Base-by-base conservation (phyloP, 2,888 invertebrate genomes). In the Kryphioiulus occultus region DNA sequence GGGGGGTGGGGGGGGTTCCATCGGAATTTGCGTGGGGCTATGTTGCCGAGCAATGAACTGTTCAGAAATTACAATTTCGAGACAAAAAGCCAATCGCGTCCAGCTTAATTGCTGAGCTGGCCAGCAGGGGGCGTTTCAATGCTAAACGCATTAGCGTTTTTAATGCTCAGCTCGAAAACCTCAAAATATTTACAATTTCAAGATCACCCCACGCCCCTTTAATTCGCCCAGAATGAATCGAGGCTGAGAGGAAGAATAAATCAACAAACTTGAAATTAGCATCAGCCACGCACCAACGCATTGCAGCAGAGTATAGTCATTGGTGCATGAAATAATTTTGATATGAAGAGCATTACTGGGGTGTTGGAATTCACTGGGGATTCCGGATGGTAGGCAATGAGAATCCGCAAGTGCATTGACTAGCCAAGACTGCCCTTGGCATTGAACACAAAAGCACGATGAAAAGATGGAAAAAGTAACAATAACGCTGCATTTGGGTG, bases 121-220 rank as follows among this genome's bases (percentile, higher is more conserved):
- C 17, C 78, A 30, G 30, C 78, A 78, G 78, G 78, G 78, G 78
- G 78, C 30, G 78, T 17, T 12, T 15, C 15, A 78, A 78, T 15
- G 30, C 30, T 15, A 15, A 32, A 12, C 12, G 68, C 5, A 26
- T 68, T 68, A 68, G 68, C 26, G 68, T 22, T 68, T 68, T 68
- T 59, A 26, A 26, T 68, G 78, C 17, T 26, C 30, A 17, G 30
- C 12, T 30, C 15, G 5, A 78, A 32, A 78, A 78, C 78, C 78
- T 78, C 78, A 78, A 78, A 78, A 78, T 78, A 78, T 78, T 78
- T 78, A 78, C 78, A 78, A 78, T 78, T 78, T 78, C 15, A 32
- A 17, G 30, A 78, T 78, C 78, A 78, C 17, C 30, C 17, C 78
- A 78, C 78, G 78, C 78, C 78, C 30, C 78, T 78, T 78, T 32